Conservation (phyloP, 1,140 invertebrate species). For the Zaprionus taronus region DNA sequence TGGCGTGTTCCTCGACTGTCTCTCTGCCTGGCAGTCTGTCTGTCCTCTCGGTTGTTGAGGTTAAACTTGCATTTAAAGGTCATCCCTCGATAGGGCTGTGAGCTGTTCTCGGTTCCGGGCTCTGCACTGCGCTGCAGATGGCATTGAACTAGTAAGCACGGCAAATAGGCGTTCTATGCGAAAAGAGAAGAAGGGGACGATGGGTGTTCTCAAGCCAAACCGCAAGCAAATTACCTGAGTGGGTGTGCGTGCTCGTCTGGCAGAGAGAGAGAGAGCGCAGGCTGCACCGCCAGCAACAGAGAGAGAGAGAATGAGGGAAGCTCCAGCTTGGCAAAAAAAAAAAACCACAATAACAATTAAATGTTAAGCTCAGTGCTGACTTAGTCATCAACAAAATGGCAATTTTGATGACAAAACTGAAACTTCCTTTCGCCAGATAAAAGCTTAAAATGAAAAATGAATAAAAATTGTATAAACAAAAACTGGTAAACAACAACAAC, state of each 20-base stretch:
- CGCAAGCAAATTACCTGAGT: slow-evolving; percentile 21
- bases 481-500: background rate
- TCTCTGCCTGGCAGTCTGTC: slow-evolving; percentile 30
- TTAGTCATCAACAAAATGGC: slow-evolving; percentile 35
- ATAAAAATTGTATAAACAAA: background rate
- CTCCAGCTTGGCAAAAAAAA: slow-evolving; percentile 1
- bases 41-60: background rate
- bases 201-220: slow-evolving; percentile 12
- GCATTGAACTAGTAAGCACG: slow-evolving; percentile 64
- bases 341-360: slow-evolving; percentile 11
- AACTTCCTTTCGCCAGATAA: background rate
- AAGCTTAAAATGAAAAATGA: background rate
- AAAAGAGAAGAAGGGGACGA: background rate
- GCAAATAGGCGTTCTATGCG: background rate
- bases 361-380: slow-evolving; percentile 26
- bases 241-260: background rate
- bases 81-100: slow-evolving; percentile 41
- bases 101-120: slow-evolving; percentile 6
- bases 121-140: slow-evolving; percentile 29
- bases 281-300: slow-evolving; percentile 5
- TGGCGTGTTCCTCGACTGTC: slow-evolving; percentile 11
- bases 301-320: background rate
- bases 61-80: slow-evolving; percentile 76
- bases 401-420: no score
- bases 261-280: background rate